Base-by-base conservation (phyloP, 53 echinoderm and acorn worm genomes). In the Holothuria scabra region DNA sequence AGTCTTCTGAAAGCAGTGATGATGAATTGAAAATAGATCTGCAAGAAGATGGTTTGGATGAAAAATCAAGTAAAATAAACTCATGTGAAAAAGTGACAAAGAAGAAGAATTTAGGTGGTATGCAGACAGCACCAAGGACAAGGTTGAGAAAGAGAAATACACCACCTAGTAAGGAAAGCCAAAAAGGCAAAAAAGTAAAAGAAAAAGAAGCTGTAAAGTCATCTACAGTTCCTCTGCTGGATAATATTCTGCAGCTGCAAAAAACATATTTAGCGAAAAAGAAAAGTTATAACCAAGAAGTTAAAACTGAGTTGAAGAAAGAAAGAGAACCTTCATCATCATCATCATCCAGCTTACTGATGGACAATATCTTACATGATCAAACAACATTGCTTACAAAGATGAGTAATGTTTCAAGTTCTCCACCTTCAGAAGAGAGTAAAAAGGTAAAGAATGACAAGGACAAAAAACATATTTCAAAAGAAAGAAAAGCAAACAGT, bases 211-310 rank as follows among this genome's bases (percentile, higher is more conserved):
- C 16, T 5, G 30, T 20, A 7, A 34, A 38, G 24, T 22, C 74
- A 74, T 49, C 74, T 19, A 22, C 52, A 14, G 56, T 28, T 24
- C 78, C 78, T 5, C 31, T 78, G 16, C 32, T 78, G 8, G 78
- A 78, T 28, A 78, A 78, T 32, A 78, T 78, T 10, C 58, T 78
- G 31, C 18, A 78, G 52, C 78, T 78, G 12, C 57, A 78, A 28
- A 78, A 31, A 32, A 78, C 52, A 32, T 16, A 57, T 29, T 10
- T 74, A 23, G 78, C 59, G 10, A 78, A 25, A 31, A 78, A 78
- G 58, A 28, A 29, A 56, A 38, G 19, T n/a, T 12, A 32, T 10
- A 70, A 34, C 13, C 14, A 35, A 22, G 38, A 32, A 35, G 33
- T 31, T 22, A 56, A 26, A 56, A 28, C 58, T 21, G 56, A 56